Conservation (phyloP, 2,888 invertebrate genomes). For the Artemia sp. region DNA sequence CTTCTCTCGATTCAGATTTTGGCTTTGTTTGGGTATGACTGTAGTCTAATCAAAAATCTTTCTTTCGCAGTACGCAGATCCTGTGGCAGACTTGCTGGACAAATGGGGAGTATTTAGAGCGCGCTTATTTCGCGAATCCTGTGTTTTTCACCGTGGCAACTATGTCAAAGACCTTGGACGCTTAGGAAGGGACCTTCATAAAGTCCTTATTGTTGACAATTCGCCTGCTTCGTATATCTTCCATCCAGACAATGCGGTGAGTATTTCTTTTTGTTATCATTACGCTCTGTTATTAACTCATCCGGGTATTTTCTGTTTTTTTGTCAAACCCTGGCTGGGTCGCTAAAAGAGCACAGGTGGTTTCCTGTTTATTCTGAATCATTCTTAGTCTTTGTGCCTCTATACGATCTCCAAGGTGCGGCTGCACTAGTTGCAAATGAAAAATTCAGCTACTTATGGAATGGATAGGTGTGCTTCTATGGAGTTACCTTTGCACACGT, state of each 20-base stretch:
- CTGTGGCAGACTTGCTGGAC: constrained; percentile 94
- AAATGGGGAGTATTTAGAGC: constrained; percentile 92
- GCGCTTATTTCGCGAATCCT: constrained; percentile 95
- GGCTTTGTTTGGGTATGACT: neutral
- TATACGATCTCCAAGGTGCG: too few species aligned
- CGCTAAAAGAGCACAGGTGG: too few species aligned
- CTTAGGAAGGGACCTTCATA: constrained; percentile 83
- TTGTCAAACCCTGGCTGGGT: too few species aligned
- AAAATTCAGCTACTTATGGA: too few species aligned
- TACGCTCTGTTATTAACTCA: too few species aligned
- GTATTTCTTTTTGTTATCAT: constrained; percentile 32
- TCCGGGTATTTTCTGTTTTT: too few species aligned
- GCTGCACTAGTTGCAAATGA: too few species aligned
- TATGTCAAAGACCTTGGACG: constrained; percentile 99
- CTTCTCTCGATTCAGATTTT: constrained; percentile 1
- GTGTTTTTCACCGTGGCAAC: constrained; percentile 98
- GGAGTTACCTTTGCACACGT: too few species aligned
- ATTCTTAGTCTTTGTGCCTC: too few species aligned
- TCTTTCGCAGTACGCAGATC: constrained; percentile 74
- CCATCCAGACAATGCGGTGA: constrained; percentile 99
- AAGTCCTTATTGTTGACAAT: constrained; percentile 97
- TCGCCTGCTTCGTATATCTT: constrained; percentile 99
- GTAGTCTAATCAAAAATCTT: constrained; percentile 9
- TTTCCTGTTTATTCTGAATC: too few species aligned
- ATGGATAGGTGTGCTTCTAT: too few species aligned